phyloP scores from a whole-genome alignment of 2,797 vertebrate species.

The Chrysolophus pictus region DNA sequence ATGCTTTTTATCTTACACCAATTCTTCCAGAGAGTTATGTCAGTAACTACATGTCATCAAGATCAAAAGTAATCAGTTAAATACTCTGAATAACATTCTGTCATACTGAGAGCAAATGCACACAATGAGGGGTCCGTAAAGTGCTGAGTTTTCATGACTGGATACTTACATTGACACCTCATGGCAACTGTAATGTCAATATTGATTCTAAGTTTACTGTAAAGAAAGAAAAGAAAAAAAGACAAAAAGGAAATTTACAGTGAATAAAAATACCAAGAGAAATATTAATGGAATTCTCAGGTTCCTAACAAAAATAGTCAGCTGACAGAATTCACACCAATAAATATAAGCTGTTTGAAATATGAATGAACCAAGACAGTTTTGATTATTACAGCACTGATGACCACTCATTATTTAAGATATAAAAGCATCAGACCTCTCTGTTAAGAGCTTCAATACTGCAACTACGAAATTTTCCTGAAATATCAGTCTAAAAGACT shows the following conservation, averaged over 20 bases:
- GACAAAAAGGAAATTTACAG: background rate
- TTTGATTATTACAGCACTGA: background rate
- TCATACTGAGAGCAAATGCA: background rate
- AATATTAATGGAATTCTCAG: background rate
- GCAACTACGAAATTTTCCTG: background rate
- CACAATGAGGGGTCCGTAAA: background rate
- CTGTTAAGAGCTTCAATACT: background rate
- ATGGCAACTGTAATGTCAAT: slow-evolving; percentile 98
- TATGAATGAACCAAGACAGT: background rate
- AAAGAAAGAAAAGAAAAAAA: slow-evolving; percentile 70
- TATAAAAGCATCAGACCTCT: background rate
- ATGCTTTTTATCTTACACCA: background rate
- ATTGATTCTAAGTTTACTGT: slow-evolving; percentile 96
- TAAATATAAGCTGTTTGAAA: background rate
- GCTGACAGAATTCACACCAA: background rate
- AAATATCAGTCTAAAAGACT: background rate
- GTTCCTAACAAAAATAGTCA: background rate
- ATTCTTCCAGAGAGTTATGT: background rate
- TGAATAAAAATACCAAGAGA: background rate
- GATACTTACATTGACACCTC: slow-evolving; percentile 96
- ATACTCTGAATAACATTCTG: background rate
- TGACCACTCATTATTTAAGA: background rate
- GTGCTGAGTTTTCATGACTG: background rate
- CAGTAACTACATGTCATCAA: background rate
- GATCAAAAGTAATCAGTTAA: background rate